Evolutionary conservation across 2,888 invertebrate genomes (phyloP), one percentile per base, ranked within the genome.

Genomic region (Operophtera brumata): DNA sequence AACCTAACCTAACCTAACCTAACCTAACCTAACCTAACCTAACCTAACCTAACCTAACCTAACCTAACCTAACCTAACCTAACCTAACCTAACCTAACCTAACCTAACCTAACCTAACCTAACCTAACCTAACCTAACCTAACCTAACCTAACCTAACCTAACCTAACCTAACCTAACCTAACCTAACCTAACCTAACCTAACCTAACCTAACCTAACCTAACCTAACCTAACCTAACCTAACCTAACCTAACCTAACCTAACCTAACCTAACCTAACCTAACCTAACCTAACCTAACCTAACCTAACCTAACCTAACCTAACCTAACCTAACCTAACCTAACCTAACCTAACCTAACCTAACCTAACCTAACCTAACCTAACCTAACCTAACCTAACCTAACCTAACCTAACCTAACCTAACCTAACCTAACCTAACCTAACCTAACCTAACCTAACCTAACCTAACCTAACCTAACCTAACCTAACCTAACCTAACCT

Each of bases 281-380:
- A 44, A 44, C 44, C 44, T 44, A 44, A 44, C 44, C 44, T 44
- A 44, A 44, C 44, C 44, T 44, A 44, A 44, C 44, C 44, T 44
- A 44, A 44, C 44, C 48, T 48, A 48, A 48, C 48, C 48, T 48
- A 48, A 48, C 48, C 48, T 48, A 48, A 48, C 48, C 48, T 48
- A 48, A 48, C 48, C 48, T 48, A 48, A 48, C 48, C 48, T 48
- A 48, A 48, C 48, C 48, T 48, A 48, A 48, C 48, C 48, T 48
- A 48, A 48, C 48, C 48, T 48, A 48, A 41, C 40, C 48, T 48
- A 48, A 48, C 48, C 48, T 48, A 48, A 48, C 48, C 48, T 48
- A 48, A 48, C 48, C 48, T 48, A 48, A 48, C 48, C 48, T 41
- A 48, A 48, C 48, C 48, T 48, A 40, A 47, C 47, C 47, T 47